A percentile compares a stretch with the other conserved stretches of the same genome.
Conservation (phyloP, 2,797 vertebrate species). For the Sebastes jordani region DNA sequence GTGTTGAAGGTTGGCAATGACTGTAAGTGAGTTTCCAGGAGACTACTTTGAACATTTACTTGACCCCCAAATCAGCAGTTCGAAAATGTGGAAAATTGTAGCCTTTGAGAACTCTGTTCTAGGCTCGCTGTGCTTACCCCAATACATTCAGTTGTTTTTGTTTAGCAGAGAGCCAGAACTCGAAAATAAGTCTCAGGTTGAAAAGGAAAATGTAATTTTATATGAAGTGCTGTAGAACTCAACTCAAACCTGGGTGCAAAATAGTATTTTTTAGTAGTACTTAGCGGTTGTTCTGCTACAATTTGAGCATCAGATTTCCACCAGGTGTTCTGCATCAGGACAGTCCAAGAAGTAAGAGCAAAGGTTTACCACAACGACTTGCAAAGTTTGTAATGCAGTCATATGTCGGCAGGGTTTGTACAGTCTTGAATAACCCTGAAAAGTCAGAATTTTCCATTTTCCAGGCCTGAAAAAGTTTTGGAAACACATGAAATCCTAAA, state of each 20-base stretch:
- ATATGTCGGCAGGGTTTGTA: not conserved
- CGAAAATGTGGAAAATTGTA: not conserved
- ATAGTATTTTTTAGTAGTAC: not conserved
- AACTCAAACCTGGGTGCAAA: not conserved
- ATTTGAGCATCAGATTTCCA: not conserved
- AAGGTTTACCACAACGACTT: not conserved
- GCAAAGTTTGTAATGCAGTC: not conserved
- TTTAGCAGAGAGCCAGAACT: not conserved
- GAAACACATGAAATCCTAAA: not conserved
- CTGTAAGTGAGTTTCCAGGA: not conserved
- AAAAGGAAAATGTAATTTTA: constrained; percentile 1
- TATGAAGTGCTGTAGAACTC: not conserved
- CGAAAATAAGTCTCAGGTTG: not conserved
- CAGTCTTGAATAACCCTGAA: not conserved
- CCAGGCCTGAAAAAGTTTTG: not conserved
- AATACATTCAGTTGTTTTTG: not conserved
- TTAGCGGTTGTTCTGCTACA: not conserved
- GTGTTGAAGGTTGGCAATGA: not conserved
- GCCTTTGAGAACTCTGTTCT: not conserved
- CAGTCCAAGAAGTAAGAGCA: not conserved
- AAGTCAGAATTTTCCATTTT: not conserved
- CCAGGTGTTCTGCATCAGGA: not conserved
- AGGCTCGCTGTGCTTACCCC: not conserved
- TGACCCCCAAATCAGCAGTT: not conserved
- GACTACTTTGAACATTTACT: not conserved